These are phyloP conservation scores for Lamellibrachia luymesi DNA, from an alignment of 1,140 invertebrate species.

Conservation along the genomic window DNA sequence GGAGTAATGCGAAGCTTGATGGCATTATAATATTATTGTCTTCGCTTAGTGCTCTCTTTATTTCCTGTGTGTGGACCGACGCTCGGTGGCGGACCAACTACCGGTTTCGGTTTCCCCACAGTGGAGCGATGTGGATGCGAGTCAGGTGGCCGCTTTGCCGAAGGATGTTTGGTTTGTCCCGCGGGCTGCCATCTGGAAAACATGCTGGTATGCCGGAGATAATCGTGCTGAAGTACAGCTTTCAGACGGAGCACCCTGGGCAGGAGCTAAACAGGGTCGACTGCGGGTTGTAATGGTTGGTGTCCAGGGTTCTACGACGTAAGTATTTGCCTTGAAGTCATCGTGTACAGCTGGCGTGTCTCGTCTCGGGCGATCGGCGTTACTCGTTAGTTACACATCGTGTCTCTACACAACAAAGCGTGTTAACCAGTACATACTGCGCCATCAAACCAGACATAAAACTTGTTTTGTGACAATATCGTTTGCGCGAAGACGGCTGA, in stretches of 20 bases:
- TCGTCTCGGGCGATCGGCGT: neutral
- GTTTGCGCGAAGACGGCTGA: neutral
- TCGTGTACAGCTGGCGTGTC: neutral
- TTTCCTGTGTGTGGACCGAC: too few relatives aligned
- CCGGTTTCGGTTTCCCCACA: neutral
- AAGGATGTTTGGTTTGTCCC: neutral
- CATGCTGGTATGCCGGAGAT: neutral
- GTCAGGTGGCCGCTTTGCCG: neutral
- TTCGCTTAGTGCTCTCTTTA: too few relatives aligned
- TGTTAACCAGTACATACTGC: neutral
- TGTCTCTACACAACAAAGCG: neutral
- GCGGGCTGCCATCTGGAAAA: neutral
- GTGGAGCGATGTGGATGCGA: neutral
- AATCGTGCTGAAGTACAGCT: neutral
- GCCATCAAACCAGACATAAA: neutral
- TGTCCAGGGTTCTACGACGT: neutral
- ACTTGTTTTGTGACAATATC: neutral
- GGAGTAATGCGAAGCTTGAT: too few relatives aligned
- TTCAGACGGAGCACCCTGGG: neutral
- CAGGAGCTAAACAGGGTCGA: neutral
- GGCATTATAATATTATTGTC: too few relatives aligned
- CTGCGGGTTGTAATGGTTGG: neutral
- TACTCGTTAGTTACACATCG: neutral
- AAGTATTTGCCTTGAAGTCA: neutral
- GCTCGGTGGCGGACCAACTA: too few relatives aligned